Base-by-base conservation (phyloP, 2,888 invertebrate species). In the Cylloceria caligata region DNA sequence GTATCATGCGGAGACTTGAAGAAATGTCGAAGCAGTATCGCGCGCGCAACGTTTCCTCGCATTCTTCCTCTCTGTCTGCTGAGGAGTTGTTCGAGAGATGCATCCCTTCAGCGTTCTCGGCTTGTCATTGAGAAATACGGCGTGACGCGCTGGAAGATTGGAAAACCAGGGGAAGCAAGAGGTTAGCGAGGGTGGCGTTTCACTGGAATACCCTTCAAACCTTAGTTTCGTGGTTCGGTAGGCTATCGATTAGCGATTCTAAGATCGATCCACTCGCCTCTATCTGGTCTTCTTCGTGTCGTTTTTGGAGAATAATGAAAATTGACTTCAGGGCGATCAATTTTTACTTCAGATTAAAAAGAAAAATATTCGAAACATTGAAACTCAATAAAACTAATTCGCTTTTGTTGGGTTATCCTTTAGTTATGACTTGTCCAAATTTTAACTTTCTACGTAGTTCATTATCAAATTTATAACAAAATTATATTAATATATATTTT, bases 101-200 rank as follows among this genome's bases (percentile, higher is more conserved):
- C 57, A 19, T 42, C 64, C 73, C 73, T 55, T 64, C 30, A 19
- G 39, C 72, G 42, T 65, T 42, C 68, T 49, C 39, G 52, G 62
- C 55, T 77, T 57, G 73, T 73, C 73, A 69, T 81, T 74, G 77
- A 81, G 81, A 81, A 81, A 81, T 77, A 77, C 69, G 45, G 81
- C 77, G 81, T 77, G 81, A 81, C 81, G 77, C 68, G 64, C 55
- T 64, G 52, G 73, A 73, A 81, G 81, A 81, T 81, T 77, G 81
- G 77, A 81, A 77, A 77, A 73, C 73, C 69, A 55, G 55, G 55
- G 55, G 57, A 24, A 3, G 69, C 21, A 7, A 39, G 42, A 73
- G 55, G 47, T 11, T 11, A 39, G 34, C 21, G 19, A 42, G 69
- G 76, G 80, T 71, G 64, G 39, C 7, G 45, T 69, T 77, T 67